These are phyloP conservation scores for Oncorhynchus clarkii DNA, from an alignment of 2,113 vertebrate genomes.

Conservation along the genomic window DNA sequence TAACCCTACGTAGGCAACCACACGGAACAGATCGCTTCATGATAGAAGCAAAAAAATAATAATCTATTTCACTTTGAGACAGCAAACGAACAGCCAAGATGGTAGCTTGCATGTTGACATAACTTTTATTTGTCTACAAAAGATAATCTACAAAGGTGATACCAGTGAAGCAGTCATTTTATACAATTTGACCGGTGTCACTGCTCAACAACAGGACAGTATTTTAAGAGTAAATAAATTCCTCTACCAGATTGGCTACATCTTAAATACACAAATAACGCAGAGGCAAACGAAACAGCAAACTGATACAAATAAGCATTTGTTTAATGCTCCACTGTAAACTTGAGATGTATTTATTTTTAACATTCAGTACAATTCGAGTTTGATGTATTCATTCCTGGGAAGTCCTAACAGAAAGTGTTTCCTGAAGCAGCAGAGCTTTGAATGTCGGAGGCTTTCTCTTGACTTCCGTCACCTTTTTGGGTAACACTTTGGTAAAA, in stretches of 20 bases:
- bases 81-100: not conserved
- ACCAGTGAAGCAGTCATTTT: slow-evolving; percentile 48
- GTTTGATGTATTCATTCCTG: not conserved
- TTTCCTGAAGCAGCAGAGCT: slow-evolving; percentile 21
- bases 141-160: slow-evolving; percentile 47
- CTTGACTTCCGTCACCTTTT: not conserved
- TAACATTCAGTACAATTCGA: slow-evolving; percentile 16
- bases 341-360: not conserved
- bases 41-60: not conserved
- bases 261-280: slow-evolving; percentile 38
- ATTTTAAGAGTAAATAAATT: too few relatives aligned
- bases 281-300: slow-evolving; percentile 33
- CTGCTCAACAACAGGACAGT: slow-evolving; percentile 21
- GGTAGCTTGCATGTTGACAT: not conserved
- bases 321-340: slow-evolving; percentile 46
- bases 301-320: slow-evolving; percentile 39
- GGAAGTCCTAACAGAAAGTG: slow-evolving; percentile 5
- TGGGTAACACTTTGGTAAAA: slow-evolving; percentile 30
- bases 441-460: slow-evolving; percentile 13
- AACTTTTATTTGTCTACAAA: slow-evolving; percentile 62
- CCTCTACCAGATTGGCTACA: slow-evolving; percentile 32
- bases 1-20: not conserved
- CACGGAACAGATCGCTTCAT: not conserved
- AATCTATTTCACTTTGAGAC: too few relatives aligned
- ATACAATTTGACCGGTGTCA: slow-evolving; percentile 39